Evolutionary conservation across 2,888 invertebrate species (phyloP).

Genomic region (Melanostoma scalare): DNA sequence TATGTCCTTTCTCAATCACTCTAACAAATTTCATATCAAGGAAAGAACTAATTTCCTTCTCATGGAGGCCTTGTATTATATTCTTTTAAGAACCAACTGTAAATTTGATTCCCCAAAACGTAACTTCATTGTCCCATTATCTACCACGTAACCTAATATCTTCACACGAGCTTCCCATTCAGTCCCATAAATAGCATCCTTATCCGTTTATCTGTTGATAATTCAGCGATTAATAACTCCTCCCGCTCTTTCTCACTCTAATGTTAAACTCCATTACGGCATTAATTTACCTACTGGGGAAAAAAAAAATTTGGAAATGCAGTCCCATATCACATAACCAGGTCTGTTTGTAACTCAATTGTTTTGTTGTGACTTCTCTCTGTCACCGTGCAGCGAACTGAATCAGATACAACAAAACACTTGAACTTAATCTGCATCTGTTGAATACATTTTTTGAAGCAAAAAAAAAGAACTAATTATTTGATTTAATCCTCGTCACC

Average conservation of each 20-base stretch:
- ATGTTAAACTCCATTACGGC: slow-evolving; percentile 22
- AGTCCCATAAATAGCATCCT: neutral
- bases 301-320: slow-evolving; percentile 29
- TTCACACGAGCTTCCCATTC: slow-evolving; percentile 3
- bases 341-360: slow-evolving; percentile 25
- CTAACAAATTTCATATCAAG: too few relatives aligned
- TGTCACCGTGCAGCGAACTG: slow-evolving; percentile 35
- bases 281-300: slow-evolving; percentile 26
- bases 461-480: slow-evolving; percentile 23
- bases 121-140: too few relatives aligned
- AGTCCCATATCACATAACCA: slow-evolving; percentile 20
- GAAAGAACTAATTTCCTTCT: too few relatives aligned
- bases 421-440: slow-evolving; percentile 65
- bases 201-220: slow-evolving; percentile 20
- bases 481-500: slow-evolving; percentile 41
- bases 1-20: too few relatives aligned
- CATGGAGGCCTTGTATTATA: too few relatives aligned
- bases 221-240: neutral
- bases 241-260: neutral
- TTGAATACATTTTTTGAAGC: slow-evolving; percentile 48
- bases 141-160: neutral
- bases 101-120: too few relatives aligned
- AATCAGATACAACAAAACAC: slow-evolving; percentile 56
- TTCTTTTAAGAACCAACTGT: too few relatives aligned
- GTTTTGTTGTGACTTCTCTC: slow-evolving; percentile 35